Base-by-base conservation (phyloP, 2,888 invertebrate genomes). In the Xylota sylvarum region DNA sequence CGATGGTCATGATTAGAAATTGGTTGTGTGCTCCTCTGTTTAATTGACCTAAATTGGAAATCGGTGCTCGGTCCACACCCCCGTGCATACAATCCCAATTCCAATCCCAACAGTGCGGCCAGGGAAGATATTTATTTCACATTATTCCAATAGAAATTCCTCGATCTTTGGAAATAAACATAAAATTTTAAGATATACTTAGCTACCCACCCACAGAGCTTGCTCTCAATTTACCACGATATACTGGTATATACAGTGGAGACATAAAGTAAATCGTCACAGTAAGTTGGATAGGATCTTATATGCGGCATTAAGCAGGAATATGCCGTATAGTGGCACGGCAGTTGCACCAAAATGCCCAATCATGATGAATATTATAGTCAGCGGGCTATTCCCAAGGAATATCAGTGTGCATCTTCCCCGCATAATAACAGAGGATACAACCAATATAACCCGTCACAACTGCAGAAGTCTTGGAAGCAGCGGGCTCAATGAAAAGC, bases 31-130 rank as follows among this genome's bases (percentile, higher is more conserved):
- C 77, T 82, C 62, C 85, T 86, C 82, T 62, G 86, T 86, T 82
- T 86, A 82, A 86, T 86, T 86, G 86, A 86, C 82, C 81, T 58
- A 86, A 86, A 86, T 86, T 86, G 82, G 77, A 58, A 78, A 81
- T 80, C 69, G 65, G 35, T 83, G 27, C 19, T 5, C 3, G 48
- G 64, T 23, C 19, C 40, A 32, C 69, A 58, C 46, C 52, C 32
- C 30, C 50, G n/a, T 52, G 5, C 17, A n/a, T 19, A 23, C 0
- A 6, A 17, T 17, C 14, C 1, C 30, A n/a, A n/a, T n/a, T n/a
- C n/a, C n/a, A n/a, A n/a, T n/a, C n/a, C n/a, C n/a, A n/a, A n/a
- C n/a, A n/a, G n/a, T 1, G n/a, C 10, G 32, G 12, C 43, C 10
- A 5, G 32, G 35, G 35, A 64, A 58, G 32, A 72, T 78, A 50